These are phyloP conservation scores for Hippoglossus hippoglossus DNA, from an alignment of 2,797 vertebrate genomes.

Conservation along the genomic window DNA sequence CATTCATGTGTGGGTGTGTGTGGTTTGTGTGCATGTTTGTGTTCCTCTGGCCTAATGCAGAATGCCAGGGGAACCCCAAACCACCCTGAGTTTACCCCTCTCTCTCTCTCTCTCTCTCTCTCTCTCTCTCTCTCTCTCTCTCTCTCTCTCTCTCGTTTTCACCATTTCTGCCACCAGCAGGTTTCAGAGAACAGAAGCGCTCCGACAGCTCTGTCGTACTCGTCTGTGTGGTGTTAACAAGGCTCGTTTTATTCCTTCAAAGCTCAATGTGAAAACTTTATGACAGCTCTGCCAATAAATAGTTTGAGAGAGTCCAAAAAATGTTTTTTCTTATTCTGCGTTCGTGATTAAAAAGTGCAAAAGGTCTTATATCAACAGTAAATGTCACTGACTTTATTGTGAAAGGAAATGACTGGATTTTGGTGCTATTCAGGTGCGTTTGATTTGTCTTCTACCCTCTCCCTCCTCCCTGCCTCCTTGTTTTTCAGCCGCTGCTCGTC, in stretches of 20 bases:
- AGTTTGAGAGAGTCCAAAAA: constrained; percentile 47
- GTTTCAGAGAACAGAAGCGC: constrained; percentile 43
- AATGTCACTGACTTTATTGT: constrained; percentile 37
- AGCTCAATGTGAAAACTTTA: constrained; percentile 48
- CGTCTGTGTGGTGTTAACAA: constrained; percentile 48
- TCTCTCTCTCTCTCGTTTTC: constrained; percentile 64
- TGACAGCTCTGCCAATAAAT: constrained; percentile 45
- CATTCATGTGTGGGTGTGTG: constrained; percentile 55
- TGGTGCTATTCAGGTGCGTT: constrained; percentile 31
- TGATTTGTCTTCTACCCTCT: constrained; percentile 28
- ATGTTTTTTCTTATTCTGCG: too few relatives aligned
- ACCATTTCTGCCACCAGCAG: constrained; percentile 72
- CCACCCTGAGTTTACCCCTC: constrained; percentile 54
- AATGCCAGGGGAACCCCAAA: constrained; percentile 77
- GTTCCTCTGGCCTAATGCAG: constrained; percentile 51
- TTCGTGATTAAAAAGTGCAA: neutral
- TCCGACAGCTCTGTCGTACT: constrained; percentile 49
- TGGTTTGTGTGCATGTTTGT: constrained; percentile 44
- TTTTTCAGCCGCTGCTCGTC: constrained; percentile 40
- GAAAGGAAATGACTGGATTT: constrained; percentile 22
- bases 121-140: constrained; percentile 46
- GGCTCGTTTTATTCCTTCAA: constrained; percentile 58
- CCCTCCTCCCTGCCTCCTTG: neutral
- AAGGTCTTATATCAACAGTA: constrained; percentile 24
- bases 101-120: constrained; percentile 56